Evolutionary conservation across 2,113 vertebrate species (phyloP), one percentile per base, ranked within the genome.

Genomic region (Pyxicephalus adspersus): DNA sequence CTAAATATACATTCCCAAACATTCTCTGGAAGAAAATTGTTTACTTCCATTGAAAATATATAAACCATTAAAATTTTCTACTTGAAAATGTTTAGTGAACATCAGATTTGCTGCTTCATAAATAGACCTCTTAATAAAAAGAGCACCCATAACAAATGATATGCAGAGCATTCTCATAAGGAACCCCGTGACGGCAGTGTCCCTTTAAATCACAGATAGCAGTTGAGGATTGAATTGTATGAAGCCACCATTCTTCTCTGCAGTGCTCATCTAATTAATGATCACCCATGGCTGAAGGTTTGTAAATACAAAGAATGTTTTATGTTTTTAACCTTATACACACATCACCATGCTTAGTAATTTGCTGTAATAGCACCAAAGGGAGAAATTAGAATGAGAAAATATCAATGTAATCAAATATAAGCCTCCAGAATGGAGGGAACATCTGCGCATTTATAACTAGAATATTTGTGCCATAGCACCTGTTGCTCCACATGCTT

Each of bases 401-500:
- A 72, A 13, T 29, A 70, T 25, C 23, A 55, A n/a, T 29, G 25
- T 57, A 29, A n/a, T 45, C 17, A 72, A 55, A 72, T 57, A 9
- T 6, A 57, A 58, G 28, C 0, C 26, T 58, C 1, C 11, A n/a
- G 19, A 72, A n/a, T 55, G 8, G 68, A 55, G 26, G 19, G 5
- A 55, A 29, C 52, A n/a, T 57, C 51, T 72, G 51, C 20, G 29
- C 50, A 55, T 31, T 57, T 50, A 51, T 45, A 3, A 50, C 18
- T 68, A 38, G 65, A 23, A 50, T 68, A 23, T 68, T 50, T 68
- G 38, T 68, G 38, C 23, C 45, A 25, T 25, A 25, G 22, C 65
- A 68, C 22, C 65, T 25, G n/a, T 23, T 68, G 65, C n/a, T 23
- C 20, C 65, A 68, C 5, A 25, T 25, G 13, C 11, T 68, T n/a